Evolutionary conservation across 2,888 invertebrate genomes (phyloP).

Genomic region (Myathropa florea): DNA sequence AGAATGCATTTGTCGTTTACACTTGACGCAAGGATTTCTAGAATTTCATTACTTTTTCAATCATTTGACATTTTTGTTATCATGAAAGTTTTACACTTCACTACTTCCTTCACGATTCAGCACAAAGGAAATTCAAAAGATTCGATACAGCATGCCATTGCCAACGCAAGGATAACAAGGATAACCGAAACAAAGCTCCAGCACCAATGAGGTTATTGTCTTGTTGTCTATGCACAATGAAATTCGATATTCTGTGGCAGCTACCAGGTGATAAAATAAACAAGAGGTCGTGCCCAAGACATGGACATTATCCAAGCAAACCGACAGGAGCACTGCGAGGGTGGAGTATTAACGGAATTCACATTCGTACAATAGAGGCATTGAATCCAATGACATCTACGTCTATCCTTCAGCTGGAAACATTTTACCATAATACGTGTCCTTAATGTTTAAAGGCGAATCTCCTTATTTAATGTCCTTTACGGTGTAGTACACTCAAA

Average conservation of each 20-base stretch:
- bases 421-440: slow-evolving; percentile 58
- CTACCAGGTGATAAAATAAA: slow-evolving; percentile 21
- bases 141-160: not conserved
- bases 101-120: not conserved
- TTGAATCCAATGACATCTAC: slow-evolving; percentile 28
- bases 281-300: not conserved
- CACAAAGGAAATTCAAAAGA: not conserved
- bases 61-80: not conserved
- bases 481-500: slow-evolving; percentile 32
- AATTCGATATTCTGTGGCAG: slow-evolving; percentile 3
- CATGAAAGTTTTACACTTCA: not conserved
- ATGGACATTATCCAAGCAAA: slow-evolving; percentile 3
- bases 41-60: too few species aligned
- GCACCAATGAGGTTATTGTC: not conserved
- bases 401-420: slow-evolving; percentile 38
- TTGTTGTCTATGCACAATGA: not conserved
- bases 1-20: not conserved
- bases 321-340: not conserved
- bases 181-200: not conserved
- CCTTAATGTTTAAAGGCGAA: slow-evolving; percentile 53
- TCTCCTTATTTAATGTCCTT: slow-evolving; percentile 55
- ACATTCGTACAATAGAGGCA: slow-evolving; percentile 28
- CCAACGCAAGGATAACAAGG: not conserved
- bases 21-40: not conserved
- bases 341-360: not conserved